Base-by-base conservation (phyloP, 1,140 invertebrate species). In the Hormaphis cornu region DNA sequence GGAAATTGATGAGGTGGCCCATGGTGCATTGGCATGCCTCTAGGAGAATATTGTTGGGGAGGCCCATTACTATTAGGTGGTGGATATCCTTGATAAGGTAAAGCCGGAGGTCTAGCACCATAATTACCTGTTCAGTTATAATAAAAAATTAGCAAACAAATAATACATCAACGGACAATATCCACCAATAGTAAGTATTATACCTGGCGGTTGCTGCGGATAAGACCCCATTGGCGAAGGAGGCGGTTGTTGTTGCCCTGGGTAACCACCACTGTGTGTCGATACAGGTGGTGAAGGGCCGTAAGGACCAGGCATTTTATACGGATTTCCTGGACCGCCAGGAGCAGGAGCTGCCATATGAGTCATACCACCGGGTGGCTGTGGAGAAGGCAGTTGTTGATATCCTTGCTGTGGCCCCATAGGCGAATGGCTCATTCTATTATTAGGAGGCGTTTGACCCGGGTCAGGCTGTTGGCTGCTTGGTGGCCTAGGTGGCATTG, bases 401-500 rank as follows among this genome's bases (percentile, higher is more conserved):
- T 82, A 85, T 73, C 81, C 82, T 83, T 86, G 83, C 76, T 84
- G 84, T 73, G 70, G 48, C n/a, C 85, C 84, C 84, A 88, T 87
- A 74, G 87, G 85, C 76, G 88, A 87, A 75, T 90, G 86, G 78
- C 83, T 87, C 81, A 87, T 84, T 66, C 85, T 80, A 72, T 82
- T 81, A 77, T 83, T 85, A 48, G 52, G 28, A 37, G 71, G 59
- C 20, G 48, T 22, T 37, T 69, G 71, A 7, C 74, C 74, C 79
- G 85, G 85, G 81, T 91, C 89, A 20, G 40, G 44, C 44, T 48
- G 40, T 33, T 48, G 40, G 79, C 90, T 89, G 77, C 91, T 93
- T 73, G 91, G 89, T 77, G 92, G 91, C 75, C 92, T 85, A 75
- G 90, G 90, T 78, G 90, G 90, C 88, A 92, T 91, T 79, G 89